Base-by-base conservation (phyloP, 2,797 vertebrate genomes). In the Dermochelys coriacea region DNA sequence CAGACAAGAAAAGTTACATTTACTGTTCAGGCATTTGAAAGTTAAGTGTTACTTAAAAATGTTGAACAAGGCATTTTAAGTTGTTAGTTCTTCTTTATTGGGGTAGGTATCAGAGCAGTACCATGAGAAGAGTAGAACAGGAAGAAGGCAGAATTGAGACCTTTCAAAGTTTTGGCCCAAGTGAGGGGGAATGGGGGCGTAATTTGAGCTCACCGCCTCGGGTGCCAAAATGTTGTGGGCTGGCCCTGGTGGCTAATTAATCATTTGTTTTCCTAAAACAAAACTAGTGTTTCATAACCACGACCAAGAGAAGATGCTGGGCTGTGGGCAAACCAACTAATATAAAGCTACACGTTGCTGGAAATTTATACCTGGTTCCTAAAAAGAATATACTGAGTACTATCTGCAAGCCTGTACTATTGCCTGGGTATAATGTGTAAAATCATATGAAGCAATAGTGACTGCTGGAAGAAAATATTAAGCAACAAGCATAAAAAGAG, bases 361-460 rank as follows among this genome's bases (percentile, higher is more conserved):
- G 25, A 91, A 91, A 85, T n/a, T 79, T 87, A n/a, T 57, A 45
- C 4, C 12, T 49, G 9, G 2, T 57, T 90, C 27, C 10, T 83
- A 51, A 91, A 92, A 91, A 49, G 2, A 71, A 71, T n/a, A n/a
- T 64, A 64, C 34, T 61, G 16, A n/a, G 61, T 64, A n/a, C 68
- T 71, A 23, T 41, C 68, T 71, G 37, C 37, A 41, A 41, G n/a
- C 19, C 19, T 41, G 37, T 37, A 41, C 21, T 71, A 23, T 41
- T 71, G 37, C 68, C 19, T 5, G 68, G 18, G 21, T 25, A 37
- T 12, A 71, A 41, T 71, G 68, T 71, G 37, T 41, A 71, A 41
- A 71, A 11, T 71, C 5, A 71, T 41, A 71, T 23, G 37, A 71
- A 71, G 19, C 37, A 71, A 23, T 6, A 6, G n/a, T 71, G 37